Conservation (phyloP, 2,888 invertebrate genomes). For the Oithona nana region DNA sequence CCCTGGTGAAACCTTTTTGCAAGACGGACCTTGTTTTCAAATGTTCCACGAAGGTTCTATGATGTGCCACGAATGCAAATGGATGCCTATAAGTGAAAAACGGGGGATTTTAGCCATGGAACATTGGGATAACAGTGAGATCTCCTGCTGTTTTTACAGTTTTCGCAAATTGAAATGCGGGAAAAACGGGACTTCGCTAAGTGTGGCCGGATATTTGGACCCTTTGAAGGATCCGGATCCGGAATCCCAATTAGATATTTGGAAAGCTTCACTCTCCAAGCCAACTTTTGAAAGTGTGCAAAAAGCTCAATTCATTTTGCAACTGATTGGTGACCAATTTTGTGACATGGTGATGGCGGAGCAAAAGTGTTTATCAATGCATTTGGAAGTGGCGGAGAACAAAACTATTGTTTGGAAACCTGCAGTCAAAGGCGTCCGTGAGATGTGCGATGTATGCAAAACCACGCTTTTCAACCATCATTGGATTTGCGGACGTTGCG, state of each 20-base stretch:
- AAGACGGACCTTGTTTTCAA: constrained; percentile 17
- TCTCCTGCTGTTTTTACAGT: constrained; percentile 18
- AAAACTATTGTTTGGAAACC: constrained; percentile 15
- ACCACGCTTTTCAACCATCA: constrained; percentile 32
- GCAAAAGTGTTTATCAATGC: constrained; percentile 8
- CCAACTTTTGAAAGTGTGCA: neutral
- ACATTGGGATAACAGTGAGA: neutral
- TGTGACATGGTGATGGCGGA: constrained; percentile 15
- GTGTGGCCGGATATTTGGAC: constrained; percentile 14
- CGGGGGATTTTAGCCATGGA: constrained; percentile 7
- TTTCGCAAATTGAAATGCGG: constrained; percentile 17
- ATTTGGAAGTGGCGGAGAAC: constrained; percentile 2
- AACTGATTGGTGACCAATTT: constrained; percentile 16
- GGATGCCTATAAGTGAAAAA: constrained; percentile 1
- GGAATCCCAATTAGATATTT: neutral
- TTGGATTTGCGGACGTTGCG: constrained; percentile 30
- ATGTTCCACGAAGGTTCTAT: neutral
- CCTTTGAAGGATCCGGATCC: constrained; percentile 11
- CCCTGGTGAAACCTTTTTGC: constrained; percentile 9
- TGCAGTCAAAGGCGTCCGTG: constrained; percentile 26
- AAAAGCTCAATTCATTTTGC: constrained; percentile 10
- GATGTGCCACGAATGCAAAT: constrained; percentile 14
- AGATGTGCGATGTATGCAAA: constrained; percentile 32
- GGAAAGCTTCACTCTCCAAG: neutral
- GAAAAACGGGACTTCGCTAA: neutral